Evolutionary conservation across 2,888 invertebrate genomes (phyloP), one percentile per base, ranked within the genome.

Genomic region (Corythucha ciliata): DNA sequence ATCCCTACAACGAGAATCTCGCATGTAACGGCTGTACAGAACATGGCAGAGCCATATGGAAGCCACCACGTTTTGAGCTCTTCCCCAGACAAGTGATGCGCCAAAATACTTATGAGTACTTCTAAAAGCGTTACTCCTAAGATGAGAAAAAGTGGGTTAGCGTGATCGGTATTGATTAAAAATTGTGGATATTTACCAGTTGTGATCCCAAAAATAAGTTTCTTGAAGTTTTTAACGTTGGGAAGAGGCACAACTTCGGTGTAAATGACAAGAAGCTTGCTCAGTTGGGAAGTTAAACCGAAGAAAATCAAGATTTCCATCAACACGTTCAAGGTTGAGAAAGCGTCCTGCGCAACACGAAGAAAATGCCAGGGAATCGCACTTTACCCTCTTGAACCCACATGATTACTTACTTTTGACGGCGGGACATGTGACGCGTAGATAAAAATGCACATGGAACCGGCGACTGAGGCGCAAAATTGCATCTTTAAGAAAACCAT

Each of bases 271-370:
- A 83, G 69, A 29, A 82, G 76, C 64, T 80, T 80, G 33, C 82
- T 81, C 54, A 83, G 75, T 57, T 83, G 77, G 20, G 82, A 79
- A 6, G 81, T 81, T 66, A 81, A 75, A 0, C 78, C 79, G 12
- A 79, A 70, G 64, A 81, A 74, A 63, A 83, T 68, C 69, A 80
- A 72, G 39, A 77, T 75, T 64, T 80, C 79, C 60, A 81, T 67
- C 50, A 75, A 71, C 59, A 77, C 76, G 61, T 77, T 75, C 57
- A 79, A 72, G 60, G 75, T 70, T 48, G 76, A 73, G 61, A 74
- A 77, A 59, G 73, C 74, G 61, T 71, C 72, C 80, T 81, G 67
- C 47, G 29, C 10, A 12, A 29, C 29, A 8, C 29, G n/a, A 29
- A 29, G 29, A 29, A 10, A 29, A 12, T 29, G 29, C 10, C 10